These are phyloP conservation scores for Diadema setosum DNA, from an alignment of 35 echinoderm and acorn worm species.

Conservation along the genomic window DNA sequence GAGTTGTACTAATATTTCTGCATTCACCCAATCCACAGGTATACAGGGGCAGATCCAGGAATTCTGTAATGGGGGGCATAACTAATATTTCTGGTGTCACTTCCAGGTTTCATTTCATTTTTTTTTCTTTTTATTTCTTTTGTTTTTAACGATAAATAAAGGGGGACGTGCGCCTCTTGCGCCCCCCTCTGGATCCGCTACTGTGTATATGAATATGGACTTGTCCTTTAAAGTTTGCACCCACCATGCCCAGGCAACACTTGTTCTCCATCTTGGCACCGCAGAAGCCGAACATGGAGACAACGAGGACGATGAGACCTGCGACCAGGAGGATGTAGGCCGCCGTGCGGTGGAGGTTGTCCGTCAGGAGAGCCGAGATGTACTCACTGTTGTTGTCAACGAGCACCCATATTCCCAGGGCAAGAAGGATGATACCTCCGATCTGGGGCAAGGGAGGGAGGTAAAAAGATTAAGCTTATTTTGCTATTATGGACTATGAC, in stretches of 20 bases:
- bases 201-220: neutral
- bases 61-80: too few relatives aligned
- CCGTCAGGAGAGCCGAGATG: constrained; percentile 29
- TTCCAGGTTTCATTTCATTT: too few relatives aligned
- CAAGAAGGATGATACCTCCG: constrained; percentile 42
- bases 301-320: constrained; percentile 20
- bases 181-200: neutral
- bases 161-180: too few relatives aligned
- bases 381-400: constrained; percentile 6
- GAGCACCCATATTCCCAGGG: constrained; percentile 51
- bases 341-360: constrained; percentile 50
- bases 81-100: too few relatives aligned
- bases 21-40: too few relatives aligned
- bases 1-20: too few relatives aligned
- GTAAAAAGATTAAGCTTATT: neutral
- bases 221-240: too few relatives aligned
- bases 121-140: too few relatives aligned
- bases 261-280: constrained; percentile 59
- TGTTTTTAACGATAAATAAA: too few relatives aligned
- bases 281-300: constrained; percentile 43
- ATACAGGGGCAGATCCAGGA: too few relatives aligned
- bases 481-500: too few relatives aligned
- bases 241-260: constrained; percentile 41
- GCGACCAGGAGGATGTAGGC: constrained; percentile 56
- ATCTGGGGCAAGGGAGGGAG: constrained; percentile 2